Percentiles rank a stretch among this genome's conserved stretches.
phyloP scores from a whole-genome alignment of 2,113 vertebrate genomes.

The Cyrtonyx montezumae region DNA sequence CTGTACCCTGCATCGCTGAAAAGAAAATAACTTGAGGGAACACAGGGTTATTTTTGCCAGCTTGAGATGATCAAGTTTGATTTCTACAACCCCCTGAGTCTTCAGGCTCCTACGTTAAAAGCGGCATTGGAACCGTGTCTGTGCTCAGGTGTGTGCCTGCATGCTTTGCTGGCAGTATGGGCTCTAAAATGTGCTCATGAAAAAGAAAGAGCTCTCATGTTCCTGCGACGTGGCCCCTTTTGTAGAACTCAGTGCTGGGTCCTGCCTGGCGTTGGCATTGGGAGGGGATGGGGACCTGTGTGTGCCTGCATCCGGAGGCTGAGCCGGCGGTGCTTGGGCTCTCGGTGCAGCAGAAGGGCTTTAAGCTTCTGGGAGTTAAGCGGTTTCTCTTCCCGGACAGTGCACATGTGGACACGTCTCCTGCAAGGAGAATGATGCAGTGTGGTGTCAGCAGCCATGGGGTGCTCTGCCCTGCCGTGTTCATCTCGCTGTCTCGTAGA shows the following conservation, averaged over 20 bases:
- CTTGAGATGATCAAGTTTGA: slow-evolving; percentile 57
- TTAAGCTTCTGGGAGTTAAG: background rate
- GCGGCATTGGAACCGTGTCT: background rate
- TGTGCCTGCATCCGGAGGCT: background rate
- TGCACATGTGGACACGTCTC: accelerated
- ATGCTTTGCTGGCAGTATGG: background rate
- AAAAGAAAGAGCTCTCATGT: background rate
- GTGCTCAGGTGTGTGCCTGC: background rate
- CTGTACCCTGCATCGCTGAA: slow-evolving; percentile 24
- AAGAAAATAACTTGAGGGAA: slow-evolving; percentile 56
- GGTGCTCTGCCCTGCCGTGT: background rate
- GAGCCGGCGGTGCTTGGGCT: background rate
- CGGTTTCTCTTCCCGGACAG: background rate
- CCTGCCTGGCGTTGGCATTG: background rate
- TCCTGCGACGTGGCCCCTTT: background rate
- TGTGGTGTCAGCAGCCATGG: background rate
- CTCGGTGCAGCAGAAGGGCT: background rate
- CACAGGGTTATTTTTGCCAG: slow-evolving; percentile 33
- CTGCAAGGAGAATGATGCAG: background rate
- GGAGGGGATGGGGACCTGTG: background rate
- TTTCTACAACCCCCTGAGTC: slow-evolving; percentile 20
- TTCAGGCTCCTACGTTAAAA: slow-evolving; percentile 13
- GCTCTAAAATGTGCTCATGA: background rate
- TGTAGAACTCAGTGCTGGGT: background rate
- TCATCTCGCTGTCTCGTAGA: background rate